Conservation (phyloP, 2,113 vertebrate genomes). For the Macrotis lagotis region DNA sequence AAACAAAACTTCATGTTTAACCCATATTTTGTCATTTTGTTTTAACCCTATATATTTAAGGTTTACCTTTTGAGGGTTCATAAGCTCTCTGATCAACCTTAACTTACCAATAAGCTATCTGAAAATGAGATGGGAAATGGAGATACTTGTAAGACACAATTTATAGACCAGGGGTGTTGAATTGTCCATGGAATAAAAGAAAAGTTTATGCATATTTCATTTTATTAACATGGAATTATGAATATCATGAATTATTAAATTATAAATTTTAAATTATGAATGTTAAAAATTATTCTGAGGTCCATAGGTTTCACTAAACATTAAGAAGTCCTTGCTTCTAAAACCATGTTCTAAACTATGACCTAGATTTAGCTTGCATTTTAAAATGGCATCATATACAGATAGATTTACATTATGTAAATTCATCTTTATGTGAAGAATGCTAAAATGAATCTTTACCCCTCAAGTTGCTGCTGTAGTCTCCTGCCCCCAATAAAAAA, state of each 20-base stretch:
- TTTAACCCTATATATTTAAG: no score
- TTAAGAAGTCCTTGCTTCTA: no score
- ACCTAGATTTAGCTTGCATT: background rate
- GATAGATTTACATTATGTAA: background rate
- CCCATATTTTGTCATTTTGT: no score
- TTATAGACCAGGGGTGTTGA: background rate
- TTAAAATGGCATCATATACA: background rate
- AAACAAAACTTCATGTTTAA: no score
- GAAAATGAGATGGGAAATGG: no score
- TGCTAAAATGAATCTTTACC: background rate
- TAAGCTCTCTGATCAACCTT: background rate
- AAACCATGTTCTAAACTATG: background rate
- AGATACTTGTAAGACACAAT: background rate
- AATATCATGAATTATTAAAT: no score
- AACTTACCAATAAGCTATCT: background rate
- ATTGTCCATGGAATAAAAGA: no score
- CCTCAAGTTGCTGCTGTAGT: background rate
- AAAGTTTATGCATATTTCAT: no score
- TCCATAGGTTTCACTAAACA: background rate
- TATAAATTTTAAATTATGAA: background rate
- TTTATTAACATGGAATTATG: no score
- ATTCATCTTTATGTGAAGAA: background rate
- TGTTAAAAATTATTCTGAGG: background rate
- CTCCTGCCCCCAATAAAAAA: background rate
- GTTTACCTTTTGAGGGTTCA: no score